Evolutionary conservation across 2,888 invertebrate genomes (phyloP).

Genomic region (Eustalomyia histrio): DNA sequence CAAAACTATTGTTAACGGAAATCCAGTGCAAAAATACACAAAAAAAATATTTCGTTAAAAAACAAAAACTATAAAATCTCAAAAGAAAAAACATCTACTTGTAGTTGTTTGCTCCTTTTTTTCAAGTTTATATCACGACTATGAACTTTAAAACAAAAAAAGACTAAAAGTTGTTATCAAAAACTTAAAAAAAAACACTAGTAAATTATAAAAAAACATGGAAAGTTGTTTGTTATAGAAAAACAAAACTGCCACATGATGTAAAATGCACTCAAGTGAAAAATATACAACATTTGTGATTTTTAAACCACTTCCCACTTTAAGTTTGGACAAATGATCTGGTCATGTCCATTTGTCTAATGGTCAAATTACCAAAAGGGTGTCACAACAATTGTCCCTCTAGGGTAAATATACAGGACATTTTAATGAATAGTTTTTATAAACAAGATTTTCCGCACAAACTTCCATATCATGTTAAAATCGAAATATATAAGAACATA

Average conservation of each 20-base stretch:
- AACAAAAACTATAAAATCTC: conserved; percentile 33
- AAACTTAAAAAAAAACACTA: conserved; percentile 31
- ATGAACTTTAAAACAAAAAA: conserved; percentile 52
- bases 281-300: conserved; percentile 50
- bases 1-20: conserved; percentile 40
- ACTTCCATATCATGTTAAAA: too few species aligned
- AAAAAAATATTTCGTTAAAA: conserved; percentile 5
- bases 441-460: too few species aligned
- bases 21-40: conserved; percentile 34
- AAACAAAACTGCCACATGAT: conserved; percentile 55
- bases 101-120: conserved; percentile 45
- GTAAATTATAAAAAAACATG: conserved; percentile 18
- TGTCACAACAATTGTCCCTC: neutral
- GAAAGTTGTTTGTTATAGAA: conserved; percentile 34
- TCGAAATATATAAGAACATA: too few species aligned
- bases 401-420: neutral
- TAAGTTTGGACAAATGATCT: neutral
- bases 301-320: conserved; percentile 14
- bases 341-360: conserved; percentile 18
- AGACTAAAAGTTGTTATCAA: conserved; percentile 39
- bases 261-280: conserved; percentile 44
- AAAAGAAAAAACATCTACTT: conserved; percentile 39
- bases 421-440: too few species aligned
- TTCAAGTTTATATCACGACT: conserved; percentile 63
- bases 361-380: neutral